Conservation (phyloP, 2,888 invertebrate genomes). For the Myopa tessellatipennis region DNA sequence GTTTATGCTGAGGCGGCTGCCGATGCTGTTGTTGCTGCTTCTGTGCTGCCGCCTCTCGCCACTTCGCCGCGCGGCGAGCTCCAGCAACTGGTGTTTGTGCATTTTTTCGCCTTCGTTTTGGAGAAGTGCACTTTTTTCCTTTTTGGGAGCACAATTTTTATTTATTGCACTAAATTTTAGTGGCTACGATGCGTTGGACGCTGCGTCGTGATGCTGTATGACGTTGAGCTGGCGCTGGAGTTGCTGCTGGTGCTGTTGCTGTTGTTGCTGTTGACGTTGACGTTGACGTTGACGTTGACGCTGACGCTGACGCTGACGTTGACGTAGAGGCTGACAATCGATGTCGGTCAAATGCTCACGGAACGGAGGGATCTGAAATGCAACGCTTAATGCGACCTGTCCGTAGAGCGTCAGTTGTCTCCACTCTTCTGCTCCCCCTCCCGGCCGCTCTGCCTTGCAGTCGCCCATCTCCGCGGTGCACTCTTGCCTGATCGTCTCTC, state of each 20-base stretch:
- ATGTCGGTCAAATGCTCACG: slow-evolving; percentile 31
- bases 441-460: not conserved
- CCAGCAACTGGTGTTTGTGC: slow-evolving; percentile 61
- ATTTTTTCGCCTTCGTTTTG: slow-evolving; percentile 52
- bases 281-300: slow-evolving; percentile 32
- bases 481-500: not conserved
- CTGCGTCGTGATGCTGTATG: slow-evolving; percentile 39
- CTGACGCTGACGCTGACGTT: slow-evolving; percentile 23
- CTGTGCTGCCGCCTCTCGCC: slow-evolving; percentile 2
- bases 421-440: not conserved
- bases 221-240: slow-evolving; percentile 36
- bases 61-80: slow-evolving; percentile 21
- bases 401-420: not conserved
- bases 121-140: slow-evolving; percentile 48
- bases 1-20: slow-evolving; percentile 40
- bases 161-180: slow-evolving; percentile 49
- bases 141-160: slow-evolving; percentile 45
- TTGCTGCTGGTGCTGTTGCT: slow-evolving; percentile 32
- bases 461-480: not conserved
- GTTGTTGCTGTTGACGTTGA: slow-evolving; percentile 13
- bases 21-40: not conserved
- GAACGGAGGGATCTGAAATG: slow-evolving; percentile 13
- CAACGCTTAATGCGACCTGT: not conserved
- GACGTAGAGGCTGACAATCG: slow-evolving; percentile 23
- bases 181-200: slow-evolving; percentile 38